Base-by-base conservation (phyloP, 2,113 vertebrate species). In the Platysteira castanea region DNA sequence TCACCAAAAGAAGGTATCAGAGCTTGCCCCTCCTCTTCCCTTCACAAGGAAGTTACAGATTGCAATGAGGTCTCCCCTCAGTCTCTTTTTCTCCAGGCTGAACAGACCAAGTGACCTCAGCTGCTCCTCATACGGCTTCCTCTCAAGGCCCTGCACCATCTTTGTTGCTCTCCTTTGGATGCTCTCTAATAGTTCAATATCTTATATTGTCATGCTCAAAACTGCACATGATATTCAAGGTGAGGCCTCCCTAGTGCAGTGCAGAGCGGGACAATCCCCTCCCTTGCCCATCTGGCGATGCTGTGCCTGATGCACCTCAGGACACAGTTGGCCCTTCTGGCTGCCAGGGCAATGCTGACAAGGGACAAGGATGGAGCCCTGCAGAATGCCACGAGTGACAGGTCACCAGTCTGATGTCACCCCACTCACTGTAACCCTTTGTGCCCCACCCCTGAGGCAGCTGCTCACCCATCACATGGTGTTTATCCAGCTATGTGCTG, bases 211-310 rank as follows among this genome's bases (percentile, higher is more conserved):
- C 10, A 11, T 17, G 21, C 31, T 16, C 63, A 65, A 44, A 65
- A 64, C 41, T 22, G 20, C 61, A 7, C 13, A 15, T 5, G 6
- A 23, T 24, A 59, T 59, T 59, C 15, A 26, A 59, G 30, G 28
- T 44, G 30, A 64, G 28, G 27, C 39, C 3, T 6, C 18, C 26
- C 18, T 37, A 42, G 24, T 13, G 35, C 59, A 61, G 59, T 39
- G 15, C 7, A 27, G 59, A 37, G 35, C 0, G 5, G 59, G 17
- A 61, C 37, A 61, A 41, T 63, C 27, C 60, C 39, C 39, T 64
- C 14, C 41, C 21, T 64, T 64, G 28, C 41, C 30, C 5, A 0
- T 20, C 20, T 33, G 61, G 20, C 0, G 4, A 23, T 7, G 19
- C 28, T 64, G 28, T 42, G 61, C 39, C 61, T 64, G 61, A 30